Evolutionary conservation across 2,888 invertebrate genomes (phyloP).

Genomic region (Craniophora ligustri): DNA sequence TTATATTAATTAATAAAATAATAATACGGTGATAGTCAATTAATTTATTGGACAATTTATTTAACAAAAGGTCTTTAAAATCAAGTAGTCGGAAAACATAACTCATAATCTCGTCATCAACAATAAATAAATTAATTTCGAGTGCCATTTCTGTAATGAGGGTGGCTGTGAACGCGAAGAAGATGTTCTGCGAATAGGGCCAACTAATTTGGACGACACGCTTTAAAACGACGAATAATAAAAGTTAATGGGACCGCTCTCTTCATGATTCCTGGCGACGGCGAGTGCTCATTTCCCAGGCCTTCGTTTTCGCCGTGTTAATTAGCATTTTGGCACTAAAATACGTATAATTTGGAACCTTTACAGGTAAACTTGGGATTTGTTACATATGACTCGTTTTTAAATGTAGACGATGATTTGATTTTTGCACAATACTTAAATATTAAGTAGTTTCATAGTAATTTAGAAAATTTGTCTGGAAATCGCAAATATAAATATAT

Average conservation of each 20-base stretch:
- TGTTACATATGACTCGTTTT: constrained; percentile 27
- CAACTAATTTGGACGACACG: constrained; percentile 86
- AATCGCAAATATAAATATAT: too few relatives aligned
- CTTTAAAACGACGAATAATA: constrained; percentile 86
- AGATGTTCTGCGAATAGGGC: constrained; percentile 81
- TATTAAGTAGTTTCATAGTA: too few relatives aligned
- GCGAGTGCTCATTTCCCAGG: constrained; percentile 79
- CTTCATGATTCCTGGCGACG: constrained; percentile 84
- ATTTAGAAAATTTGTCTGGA: too few relatives aligned
- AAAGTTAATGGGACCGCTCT: constrained; percentile 85
- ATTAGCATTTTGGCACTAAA: constrained; percentile 87
- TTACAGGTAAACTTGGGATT: constrained; percentile 55
- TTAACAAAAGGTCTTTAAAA: constrained; percentile 26
- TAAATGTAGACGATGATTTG: too few relatives aligned
- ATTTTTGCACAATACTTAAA: too few relatives aligned
- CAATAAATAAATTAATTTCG: constrained; percentile 73
- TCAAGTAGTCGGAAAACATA: constrained; percentile 40
- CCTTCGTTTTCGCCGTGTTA: constrained; percentile 79
- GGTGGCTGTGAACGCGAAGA: constrained; percentile 64
- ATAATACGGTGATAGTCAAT: not conserved
- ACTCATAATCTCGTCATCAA: constrained; percentile 52
- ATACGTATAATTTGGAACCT: constrained; percentile 77
- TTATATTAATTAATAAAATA: too few relatives aligned
- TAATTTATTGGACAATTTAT: constrained; percentile 13
- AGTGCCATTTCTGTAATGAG: constrained; percentile 75